A percentile compares a stretch with the other conserved stretches of the same genome.
Evolutionary conservation across 2,797 vertebrate species (phyloP).

Genomic region (Eulemur coronatus): DNA sequence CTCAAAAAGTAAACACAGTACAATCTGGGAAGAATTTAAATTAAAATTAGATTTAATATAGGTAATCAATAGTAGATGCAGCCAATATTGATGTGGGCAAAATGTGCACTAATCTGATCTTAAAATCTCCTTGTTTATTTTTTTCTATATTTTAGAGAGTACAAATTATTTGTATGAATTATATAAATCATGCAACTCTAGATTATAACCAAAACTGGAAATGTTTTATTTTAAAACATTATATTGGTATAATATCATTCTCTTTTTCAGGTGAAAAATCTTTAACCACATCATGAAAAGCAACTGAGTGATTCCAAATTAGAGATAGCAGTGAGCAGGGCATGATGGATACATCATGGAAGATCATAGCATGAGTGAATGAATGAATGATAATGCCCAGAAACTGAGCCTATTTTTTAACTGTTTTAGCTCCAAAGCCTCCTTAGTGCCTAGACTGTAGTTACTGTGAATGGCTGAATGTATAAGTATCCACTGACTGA

Average conservation of each 20-base stretch:
- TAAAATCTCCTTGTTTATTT: neutral
- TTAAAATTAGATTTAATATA: neutral
- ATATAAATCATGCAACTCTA: neutral
- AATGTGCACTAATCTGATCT: neutral
- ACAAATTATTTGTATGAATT: neutral
- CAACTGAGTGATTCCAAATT: neutral
- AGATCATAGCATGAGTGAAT: neutral
- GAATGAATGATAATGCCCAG: neutral
- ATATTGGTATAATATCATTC: neutral
- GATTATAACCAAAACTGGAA: neutral
- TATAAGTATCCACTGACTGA: neutral
- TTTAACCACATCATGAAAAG: neutral
- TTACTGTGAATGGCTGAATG: neutral
- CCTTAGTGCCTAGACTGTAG: neutral
- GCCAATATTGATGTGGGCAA: neutral
- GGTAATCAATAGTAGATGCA: neutral
- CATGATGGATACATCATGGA: neutral
- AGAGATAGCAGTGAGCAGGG: neutral
- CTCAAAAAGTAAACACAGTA: neutral
- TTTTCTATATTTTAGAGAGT: neutral
- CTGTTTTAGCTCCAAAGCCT: accelerated
- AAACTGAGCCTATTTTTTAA: neutral
- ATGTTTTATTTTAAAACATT: neutral
- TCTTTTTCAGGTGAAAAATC: neutral
- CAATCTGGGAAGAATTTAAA: neutral